phyloP scores from a whole-genome alignment of 2,888 invertebrate genomes.

The Cynaeus angustus region DNA sequence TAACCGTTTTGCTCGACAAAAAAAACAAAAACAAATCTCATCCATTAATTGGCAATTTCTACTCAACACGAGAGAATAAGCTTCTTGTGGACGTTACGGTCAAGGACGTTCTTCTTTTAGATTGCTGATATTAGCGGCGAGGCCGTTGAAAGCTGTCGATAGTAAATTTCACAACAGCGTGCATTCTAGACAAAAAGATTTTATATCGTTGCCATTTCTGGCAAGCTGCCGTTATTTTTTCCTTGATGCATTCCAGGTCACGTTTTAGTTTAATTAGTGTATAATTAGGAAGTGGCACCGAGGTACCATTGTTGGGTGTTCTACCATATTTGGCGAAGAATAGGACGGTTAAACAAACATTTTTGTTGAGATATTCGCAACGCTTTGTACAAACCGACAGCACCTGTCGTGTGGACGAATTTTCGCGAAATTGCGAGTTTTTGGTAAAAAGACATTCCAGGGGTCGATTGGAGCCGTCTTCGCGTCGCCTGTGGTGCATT shows the following conservation, averaged over 20 bases:
- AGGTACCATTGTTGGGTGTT: conserved; percentile 17
- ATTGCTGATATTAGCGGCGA: conserved; percentile 3
- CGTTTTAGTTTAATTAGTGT: conserved; percentile 38
- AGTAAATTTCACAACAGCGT: conserved; percentile 15
- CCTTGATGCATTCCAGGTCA: conserved; percentile 16
- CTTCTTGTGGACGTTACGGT: conserved; percentile 16
- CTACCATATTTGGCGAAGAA: conserved; percentile 13
- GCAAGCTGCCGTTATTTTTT: conserved; percentile 28
- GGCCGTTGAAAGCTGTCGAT: conserved; percentile 5
- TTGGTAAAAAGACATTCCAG: not conserved
- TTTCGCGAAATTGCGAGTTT: conserved; percentile 1
- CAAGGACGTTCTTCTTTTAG: conserved; percentile 30
- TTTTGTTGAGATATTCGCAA: not conserved
- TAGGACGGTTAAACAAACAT: not conserved
- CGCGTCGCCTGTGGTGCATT: conserved; percentile 17
- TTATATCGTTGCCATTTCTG: conserved; percentile 31
- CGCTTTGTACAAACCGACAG: not conserved
- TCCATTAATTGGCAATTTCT: conserved; percentile 31
- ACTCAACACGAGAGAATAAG: conserved; percentile 1
- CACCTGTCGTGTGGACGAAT: not conserved
- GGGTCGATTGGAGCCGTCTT: conserved; percentile 11
- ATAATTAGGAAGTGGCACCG: conserved; percentile 37
- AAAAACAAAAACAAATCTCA: conserved; percentile 13
- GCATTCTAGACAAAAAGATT: conserved; percentile 16
- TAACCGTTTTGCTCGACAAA: conserved; percentile 10